Percentiles rank a stretch among this genome's conserved stretches.
Conservation (phyloP, 2,888 invertebrate species). For the Mesodorylaimus sp. region DNA sequence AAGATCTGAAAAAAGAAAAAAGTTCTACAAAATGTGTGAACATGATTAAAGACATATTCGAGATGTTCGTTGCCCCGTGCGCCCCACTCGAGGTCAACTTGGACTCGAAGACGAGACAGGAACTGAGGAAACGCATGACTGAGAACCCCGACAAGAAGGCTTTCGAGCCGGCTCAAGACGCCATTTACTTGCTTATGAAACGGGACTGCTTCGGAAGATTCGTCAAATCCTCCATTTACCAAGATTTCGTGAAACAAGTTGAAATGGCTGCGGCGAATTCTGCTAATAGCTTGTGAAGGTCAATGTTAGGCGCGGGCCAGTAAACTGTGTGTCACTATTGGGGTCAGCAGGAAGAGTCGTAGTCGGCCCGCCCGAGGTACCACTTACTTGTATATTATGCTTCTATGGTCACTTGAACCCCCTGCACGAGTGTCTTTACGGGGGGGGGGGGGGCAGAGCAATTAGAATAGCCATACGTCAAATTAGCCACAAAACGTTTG, state of each 20-base stretch:
- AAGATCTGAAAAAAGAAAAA: slow-evolving; percentile 1
- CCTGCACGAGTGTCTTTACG: too few species aligned
- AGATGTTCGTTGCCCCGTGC: not conserved
- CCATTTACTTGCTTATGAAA: not conserved
- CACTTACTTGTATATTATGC: too few species aligned
- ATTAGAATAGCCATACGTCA: too few species aligned
- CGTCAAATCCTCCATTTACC: not conserved
- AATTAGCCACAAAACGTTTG: too few species aligned
- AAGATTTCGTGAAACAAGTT: not conserved
- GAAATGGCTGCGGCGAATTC: too few species aligned
- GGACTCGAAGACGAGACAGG: not conserved
- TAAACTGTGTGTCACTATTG: too few species aligned
- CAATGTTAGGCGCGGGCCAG: too few species aligned
- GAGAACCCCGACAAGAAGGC: not conserved
- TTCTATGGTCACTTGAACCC: too few species aligned
- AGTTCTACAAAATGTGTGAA: not conserved
- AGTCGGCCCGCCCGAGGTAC: too few species aligned
- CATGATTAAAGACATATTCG: not conserved
- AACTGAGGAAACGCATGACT: not conserved
- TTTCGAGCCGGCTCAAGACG: not conserved
- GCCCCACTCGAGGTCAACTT: not conserved
- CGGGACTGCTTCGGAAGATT: not conserved
- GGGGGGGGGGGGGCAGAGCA: too few species aligned
- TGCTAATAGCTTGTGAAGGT: too few species aligned
- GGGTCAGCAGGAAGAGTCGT: too few species aligned